Evolutionary conservation across 2,113 vertebrate species (phyloP), one percentile per base, ranked within the genome.

Genomic region (Ciconia boyciana): DNA sequence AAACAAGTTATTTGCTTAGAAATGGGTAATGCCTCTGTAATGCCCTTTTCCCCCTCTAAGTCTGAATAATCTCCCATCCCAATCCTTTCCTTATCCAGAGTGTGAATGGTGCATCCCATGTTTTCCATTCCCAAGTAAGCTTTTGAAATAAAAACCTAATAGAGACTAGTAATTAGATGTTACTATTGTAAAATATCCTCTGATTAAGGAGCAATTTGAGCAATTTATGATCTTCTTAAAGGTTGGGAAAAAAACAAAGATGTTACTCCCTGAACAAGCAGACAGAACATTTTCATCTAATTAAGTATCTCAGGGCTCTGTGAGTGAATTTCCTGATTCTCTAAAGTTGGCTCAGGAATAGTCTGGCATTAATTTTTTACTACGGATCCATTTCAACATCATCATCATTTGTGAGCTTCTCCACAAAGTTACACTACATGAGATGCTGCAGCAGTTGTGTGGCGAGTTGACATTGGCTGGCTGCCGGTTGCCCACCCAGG

Each of bases 391-490:
- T 49, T 72, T 71, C 52, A 39, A 49, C n/a, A 58, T 16, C 7
- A n/a, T 31, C 13, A 13, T 44, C 16, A 46, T 32, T 46, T 54
- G 39, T 52, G n/a, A 75, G 13, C 21, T 75, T 52, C 76, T 60
- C 49, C 71, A 90, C 29, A 41, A 74, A 58, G 41, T 51, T 34
- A 55, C 5, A 19, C 18, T 3, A 2, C 39, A 18, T 36, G 41
- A 80, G 71, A 72, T 43, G 34, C 34, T 58, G 44, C 28, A 74
- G 54, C 58, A 83, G 32, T 43, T 72, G 34, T 34, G 13, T 34
- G 14, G 18, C 14, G 21, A 61, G 31, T 2, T 82, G 58, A 72
- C 1, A 3, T 1, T 29, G 10, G 19, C 25, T 1, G 3, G 48
- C n/a, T 87, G 29, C 24, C 44, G 82, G 34, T 14, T 4, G 2